Base-by-base conservation (phyloP, 1,140 invertebrate genomes). In the Eueides isabella region DNA sequence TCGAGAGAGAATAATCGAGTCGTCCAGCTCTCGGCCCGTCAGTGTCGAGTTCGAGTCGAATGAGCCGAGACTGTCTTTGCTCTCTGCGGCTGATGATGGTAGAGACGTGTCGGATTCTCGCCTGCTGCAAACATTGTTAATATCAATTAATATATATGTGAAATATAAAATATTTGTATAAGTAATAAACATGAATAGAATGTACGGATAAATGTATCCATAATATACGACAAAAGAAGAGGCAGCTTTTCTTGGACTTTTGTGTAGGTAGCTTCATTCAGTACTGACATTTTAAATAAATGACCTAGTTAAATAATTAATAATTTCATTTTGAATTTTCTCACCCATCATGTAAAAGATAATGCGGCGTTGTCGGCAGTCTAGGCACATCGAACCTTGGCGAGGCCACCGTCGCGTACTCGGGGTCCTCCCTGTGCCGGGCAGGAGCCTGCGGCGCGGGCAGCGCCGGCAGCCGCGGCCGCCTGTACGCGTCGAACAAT, bases 1-100 rank as follows among this genome's bases (percentile, higher is more conserved):
- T 86, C 96, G 94, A 28, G 94, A 95, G 88, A 96, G 94, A 63
- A 96, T 95, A 23, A 95, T 93, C 48, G 95, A 95, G 83, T 96
- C 95, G 79, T 96, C 95, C 23, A 95, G 92, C 76, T 95, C 95
- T 80, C 95, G 94, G 31, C 95, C 95, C 31, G 95, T 95, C 2
- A 96, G 86, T n/a, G 95, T 95, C 7, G 95, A 96, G 80, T 94
- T 94, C 29, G 95, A 96, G 78, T 95, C 95, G 83, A 94, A 95
- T 4, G 95, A 96, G 41, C 94, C 94, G 71, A 95, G 87, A 81
- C 95, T 95, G 84, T 95, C 95, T 86, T 95, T 96, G 84, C 94
- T 95, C 65, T 94, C 94, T 3, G 95, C 93, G 12, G 94, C 89
- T 28, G 94, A 95, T 67, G 94, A 95, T 11, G 93, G 91, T 66